Evolutionary conservation across 1,140 invertebrate species (phyloP), one percentile per base, ranked within the genome.

Genomic region (Pentalonia nigronervosa): DNA sequence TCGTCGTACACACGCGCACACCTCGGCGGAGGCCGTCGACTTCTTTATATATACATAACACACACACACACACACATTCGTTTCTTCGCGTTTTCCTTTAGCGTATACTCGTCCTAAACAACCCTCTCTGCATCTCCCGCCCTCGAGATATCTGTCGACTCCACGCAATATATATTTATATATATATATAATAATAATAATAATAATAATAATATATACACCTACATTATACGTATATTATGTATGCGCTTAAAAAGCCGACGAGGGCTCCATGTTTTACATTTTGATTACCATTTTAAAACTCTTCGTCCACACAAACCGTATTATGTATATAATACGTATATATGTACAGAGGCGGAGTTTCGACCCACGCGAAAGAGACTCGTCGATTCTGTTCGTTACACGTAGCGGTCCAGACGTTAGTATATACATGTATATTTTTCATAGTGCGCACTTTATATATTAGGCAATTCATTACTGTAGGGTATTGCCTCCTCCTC

Each of bases 221-320:
- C 25, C n/a, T 34, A 47, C 30, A 87, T 47, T 47, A n/a, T 50
- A n/a, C 25, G 86, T 34, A 34, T 88, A 34, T 30, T 47, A 50
- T 88, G 86, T 88, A 89, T 53, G 50, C 87, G 47, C 30, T 45
- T 36, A 89, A 53, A 89, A 50, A 88, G 45, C 84, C 25, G 9
- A 11, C 20, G 47, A 53, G 48, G 87, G 41, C 21, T 84, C 86
- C 81, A 20, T 93, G 91, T 93, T 93, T 93, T 93, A 86, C 91
- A 93, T 93, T 93, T 93, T 93, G 81, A 93, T 93, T 93, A 81
- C 89, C n/a, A 89, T 89, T 89, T 89, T 89, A 89, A 89, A 89
- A 89, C 87, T 89, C 84, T 87, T 86, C 45, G 41, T 45, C 30
- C 84, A 48, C 45, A 47, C 34, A 23, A 48, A 47, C 30, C 30